phyloP scores from a whole-genome alignment of 2,113 vertebrate genomes.

The Laticauda colubrina region DNA sequence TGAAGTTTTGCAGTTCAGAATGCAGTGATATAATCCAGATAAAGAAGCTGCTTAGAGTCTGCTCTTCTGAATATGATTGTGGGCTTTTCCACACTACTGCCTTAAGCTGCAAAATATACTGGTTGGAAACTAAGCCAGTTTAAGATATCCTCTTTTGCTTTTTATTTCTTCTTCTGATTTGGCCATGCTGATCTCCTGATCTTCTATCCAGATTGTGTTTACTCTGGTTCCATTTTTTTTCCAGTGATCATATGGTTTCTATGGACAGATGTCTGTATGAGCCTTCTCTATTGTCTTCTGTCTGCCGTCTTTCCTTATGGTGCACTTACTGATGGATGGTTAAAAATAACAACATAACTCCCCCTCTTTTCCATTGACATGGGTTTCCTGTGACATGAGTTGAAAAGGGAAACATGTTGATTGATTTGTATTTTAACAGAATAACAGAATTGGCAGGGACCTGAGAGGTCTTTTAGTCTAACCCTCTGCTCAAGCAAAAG shows the following conservation, averaged over 20 bases:
- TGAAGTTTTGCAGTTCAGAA: neutral
- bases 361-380: neutral
- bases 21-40: neutral
- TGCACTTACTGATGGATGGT: neutral
- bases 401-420: neutral
- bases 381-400: neutral
- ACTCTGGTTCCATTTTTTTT: neutral
- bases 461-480: neutral
- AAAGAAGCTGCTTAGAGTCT: neutral
- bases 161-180: neutral
- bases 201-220: neutral
- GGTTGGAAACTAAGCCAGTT: neutral
- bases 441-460: neutral
- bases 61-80: neutral
- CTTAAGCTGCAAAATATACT: neutral
- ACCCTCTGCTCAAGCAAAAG: neutral
- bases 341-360: neutral
- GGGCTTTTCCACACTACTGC: neutral
- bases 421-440: neutral
- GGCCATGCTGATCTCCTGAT: neutral
- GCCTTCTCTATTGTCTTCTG: neutral
- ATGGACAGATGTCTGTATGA: neutral
- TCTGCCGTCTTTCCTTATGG: neutral
- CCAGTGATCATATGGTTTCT: neutral
- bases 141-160: neutral